Percentiles rank a stretch among this genome's conserved stretches.
Conservation (phyloP, 92 coral and sea anemone species). For the Heliopora coerulea region DNA sequence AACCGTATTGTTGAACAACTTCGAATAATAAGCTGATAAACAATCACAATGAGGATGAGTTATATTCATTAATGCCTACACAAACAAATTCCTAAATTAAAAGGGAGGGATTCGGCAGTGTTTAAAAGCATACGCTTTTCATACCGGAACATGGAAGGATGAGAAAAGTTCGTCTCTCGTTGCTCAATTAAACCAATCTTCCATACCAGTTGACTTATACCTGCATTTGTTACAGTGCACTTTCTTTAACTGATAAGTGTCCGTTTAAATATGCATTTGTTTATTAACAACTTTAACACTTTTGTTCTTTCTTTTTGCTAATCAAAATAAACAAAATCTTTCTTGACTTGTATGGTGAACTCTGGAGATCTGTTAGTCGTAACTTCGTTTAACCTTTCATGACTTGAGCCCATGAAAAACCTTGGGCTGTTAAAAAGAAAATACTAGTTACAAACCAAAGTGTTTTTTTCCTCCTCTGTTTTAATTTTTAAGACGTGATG, state of each 20-base stretch:
- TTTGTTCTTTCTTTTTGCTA: neutral
- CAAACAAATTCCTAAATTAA: slow-evolving; percentile 39
- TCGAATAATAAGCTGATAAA: slow-evolving; percentile 35
- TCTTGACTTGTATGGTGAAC: neutral
- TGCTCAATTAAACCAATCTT: too few relatives aligned
- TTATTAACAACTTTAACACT: slow-evolving; percentile 6
- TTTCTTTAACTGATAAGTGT: neutral
- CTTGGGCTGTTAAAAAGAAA: too few relatives aligned
- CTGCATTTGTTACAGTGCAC: neutral
- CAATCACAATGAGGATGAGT: slow-evolving; percentile 8
- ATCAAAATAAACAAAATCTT: neutral
- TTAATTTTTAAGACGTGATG: too few relatives aligned
- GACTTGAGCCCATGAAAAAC: too few relatives aligned
- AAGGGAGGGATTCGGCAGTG: slow-evolving; percentile 17
- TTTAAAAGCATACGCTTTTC: neutral
- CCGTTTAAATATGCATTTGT: neutral
- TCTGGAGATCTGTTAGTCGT: neutral
- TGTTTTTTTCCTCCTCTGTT: too few relatives aligned
- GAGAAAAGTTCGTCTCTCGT: too few relatives aligned
- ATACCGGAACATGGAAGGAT: too few relatives aligned
- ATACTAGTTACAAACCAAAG: too few relatives aligned
- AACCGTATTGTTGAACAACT: slow-evolving; percentile 13
- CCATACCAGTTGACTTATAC: too few relatives aligned
- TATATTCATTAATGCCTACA: slow-evolving; percentile 14
- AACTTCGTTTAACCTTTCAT: neutral